phyloP scores from a whole-genome alignment of 2,888 invertebrate genomes.

The Ectemnius lituratus region DNA sequence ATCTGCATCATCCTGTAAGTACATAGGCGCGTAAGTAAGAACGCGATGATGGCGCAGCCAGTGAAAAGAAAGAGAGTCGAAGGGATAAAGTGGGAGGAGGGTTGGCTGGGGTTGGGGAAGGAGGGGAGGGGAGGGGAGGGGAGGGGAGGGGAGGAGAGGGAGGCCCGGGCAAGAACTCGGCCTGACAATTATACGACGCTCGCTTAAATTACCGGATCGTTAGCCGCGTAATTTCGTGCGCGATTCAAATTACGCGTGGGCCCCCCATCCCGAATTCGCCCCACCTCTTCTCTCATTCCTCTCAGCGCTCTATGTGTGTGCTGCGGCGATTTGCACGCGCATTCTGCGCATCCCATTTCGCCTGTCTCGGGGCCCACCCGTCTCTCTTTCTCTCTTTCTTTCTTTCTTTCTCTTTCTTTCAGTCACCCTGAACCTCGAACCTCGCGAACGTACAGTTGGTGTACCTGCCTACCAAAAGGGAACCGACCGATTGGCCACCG shows the following conservation, averaged over 20 bases:
- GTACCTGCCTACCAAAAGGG: background rate
- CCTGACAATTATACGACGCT: constrained; percentile 4
- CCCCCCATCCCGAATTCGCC: background rate
- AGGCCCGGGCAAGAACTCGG: background rate
- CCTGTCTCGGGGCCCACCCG: background rate
- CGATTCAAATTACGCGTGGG: constrained; percentile 8
- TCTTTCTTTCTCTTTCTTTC: background rate
- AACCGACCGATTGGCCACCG: background rate
- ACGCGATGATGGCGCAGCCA: no score
- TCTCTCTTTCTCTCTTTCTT: background rate
- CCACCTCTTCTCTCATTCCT: background rate
- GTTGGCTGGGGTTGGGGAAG: no score
- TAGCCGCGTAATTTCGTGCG: constrained; percentile 7
- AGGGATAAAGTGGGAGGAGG: no score
- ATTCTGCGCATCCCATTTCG: constrained; percentile 5
- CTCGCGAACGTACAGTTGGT: background rate
- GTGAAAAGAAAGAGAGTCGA: no score
- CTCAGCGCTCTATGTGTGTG: background rate
- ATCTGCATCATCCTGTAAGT: no score
- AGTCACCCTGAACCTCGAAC: no score
- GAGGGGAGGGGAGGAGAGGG: background rate
- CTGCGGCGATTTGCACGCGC: constrained; percentile 5
- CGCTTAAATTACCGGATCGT: constrained; percentile 9
- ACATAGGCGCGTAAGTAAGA: no score
- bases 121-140: background rate